phyloP scores from a whole-genome alignment of 2,113 vertebrate species.

The Ovis canadensis region DNA sequence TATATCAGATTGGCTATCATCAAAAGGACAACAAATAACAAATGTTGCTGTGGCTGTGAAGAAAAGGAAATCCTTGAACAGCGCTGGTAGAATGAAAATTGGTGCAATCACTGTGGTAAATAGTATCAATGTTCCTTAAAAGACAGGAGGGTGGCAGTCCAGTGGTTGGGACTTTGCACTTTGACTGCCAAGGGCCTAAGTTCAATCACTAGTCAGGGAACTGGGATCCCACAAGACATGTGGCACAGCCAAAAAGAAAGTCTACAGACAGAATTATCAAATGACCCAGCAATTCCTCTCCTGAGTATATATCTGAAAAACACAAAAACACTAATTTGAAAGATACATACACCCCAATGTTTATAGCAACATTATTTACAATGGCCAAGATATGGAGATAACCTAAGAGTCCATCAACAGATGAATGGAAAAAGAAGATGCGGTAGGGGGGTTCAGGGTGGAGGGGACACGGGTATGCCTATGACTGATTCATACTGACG shows the following conservation, averaged over 20 bases:
- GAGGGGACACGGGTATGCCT: neutral
- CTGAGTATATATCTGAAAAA: neutral
- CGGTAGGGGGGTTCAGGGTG: neutral
- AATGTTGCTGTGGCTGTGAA: neutral
- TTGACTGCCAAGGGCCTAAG: neutral
- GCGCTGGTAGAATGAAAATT: neutral
- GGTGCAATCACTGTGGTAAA: neutral
- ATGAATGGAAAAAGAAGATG: neutral
- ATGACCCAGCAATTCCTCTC: neutral
- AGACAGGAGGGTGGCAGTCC: neutral
- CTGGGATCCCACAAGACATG: neutral
- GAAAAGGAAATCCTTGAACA: neutral
- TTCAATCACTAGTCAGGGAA: neutral
- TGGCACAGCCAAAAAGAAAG: neutral
- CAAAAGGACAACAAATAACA: neutral
- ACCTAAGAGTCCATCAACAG: neutral
- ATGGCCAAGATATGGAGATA: neutral
- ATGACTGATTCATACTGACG: neutral
- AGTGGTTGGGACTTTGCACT: neutral
- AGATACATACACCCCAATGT: neutral
- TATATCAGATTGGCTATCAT: neutral
- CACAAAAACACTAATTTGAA: neutral
- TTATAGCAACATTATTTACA: neutral
- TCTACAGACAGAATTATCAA: neutral
- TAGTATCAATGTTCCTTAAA: neutral